Percentiles rank a stretch among this genome's conserved stretches.
Conservation (phyloP, 2,888 invertebrate genomes). For the Ophioninae sp. region DNA sequence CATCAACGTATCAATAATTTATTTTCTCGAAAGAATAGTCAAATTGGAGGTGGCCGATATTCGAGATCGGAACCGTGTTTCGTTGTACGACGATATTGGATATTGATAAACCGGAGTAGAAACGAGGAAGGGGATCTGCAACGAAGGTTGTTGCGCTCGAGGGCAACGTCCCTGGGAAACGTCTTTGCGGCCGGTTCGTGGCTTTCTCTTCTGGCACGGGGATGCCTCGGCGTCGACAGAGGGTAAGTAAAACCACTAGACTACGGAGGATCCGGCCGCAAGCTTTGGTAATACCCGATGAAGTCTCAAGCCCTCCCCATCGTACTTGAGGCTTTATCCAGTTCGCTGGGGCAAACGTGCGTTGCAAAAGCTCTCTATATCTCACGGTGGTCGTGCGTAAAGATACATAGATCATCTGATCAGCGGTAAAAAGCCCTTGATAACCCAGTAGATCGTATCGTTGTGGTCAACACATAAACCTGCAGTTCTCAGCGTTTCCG, state of each 20-base stretch:
- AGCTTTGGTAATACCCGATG: slow-evolving; percentile 49
- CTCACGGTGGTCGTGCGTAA: slow-evolving; percentile 2
- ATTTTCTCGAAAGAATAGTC: background rate
- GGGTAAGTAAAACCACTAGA: slow-evolving; percentile 24
- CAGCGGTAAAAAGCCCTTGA: background rate
- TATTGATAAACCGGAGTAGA: slow-evolving; percentile 21
- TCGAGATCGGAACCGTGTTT: background rate
- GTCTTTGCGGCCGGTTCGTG: slow-evolving; percentile 49
- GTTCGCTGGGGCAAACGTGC: background rate
- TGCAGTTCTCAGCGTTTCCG: background rate
- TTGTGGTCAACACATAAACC: background rate
- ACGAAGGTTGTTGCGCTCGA: slow-evolving; percentile 25
- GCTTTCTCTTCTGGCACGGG: slow-evolving; percentile 14
- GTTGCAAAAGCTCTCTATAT: slow-evolving; percentile 5
- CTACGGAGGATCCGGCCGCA: slow-evolving; percentile 29
- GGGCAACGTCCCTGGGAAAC: slow-evolving; percentile 25
- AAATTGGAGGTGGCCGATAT: background rate
- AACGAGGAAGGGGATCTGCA: slow-evolving; percentile 20
- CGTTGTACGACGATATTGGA: slow-evolving; percentile 21
- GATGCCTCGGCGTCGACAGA: slow-evolving; percentile 8
- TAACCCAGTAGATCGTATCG: background rate
- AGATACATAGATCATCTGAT: background rate
- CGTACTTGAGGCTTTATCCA: slow-evolving; percentile 16
- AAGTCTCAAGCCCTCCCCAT: slow-evolving; percentile 19
- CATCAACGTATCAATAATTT: background rate